A percentile compares a stretch with the other conserved stretches of the same genome.
These are phyloP conservation scores for Napeogenes sylphis DNA, from an alignment of 2,888 invertebrate species.

Conservation along the genomic window DNA sequence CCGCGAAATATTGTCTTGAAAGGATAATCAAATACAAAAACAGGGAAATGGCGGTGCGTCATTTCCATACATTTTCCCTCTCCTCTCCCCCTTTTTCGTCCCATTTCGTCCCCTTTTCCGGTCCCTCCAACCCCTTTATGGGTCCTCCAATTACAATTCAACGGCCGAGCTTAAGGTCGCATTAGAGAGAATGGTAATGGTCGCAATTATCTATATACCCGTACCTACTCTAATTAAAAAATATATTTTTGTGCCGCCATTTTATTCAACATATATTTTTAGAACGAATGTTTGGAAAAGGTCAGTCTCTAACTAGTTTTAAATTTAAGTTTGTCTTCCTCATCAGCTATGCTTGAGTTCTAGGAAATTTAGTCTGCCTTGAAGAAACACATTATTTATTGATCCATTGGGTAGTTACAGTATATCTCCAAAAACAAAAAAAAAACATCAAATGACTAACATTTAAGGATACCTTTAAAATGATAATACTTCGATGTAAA, in stretches of 20 bases:
- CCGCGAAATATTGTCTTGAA: conserved; percentile 78
- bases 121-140: conserved; percentile 69
- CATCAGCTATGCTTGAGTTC: too few relatives aligned
- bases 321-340: too few relatives aligned
- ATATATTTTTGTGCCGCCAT: conserved; percentile 3
- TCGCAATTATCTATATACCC: conserved; percentile 43
- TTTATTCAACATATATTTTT: conserved; percentile 1
- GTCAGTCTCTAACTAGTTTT: too few relatives aligned
- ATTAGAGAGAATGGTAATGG: conserved; percentile 51
- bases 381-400: too few relatives aligned
- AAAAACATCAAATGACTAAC: too few relatives aligned
- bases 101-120: conserved; percentile 59
- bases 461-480: too few relatives aligned
- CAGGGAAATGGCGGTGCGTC: conserved; percentile 76
- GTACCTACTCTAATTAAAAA: conserved; percentile 25
- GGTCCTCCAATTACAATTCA: conserved; percentile 73
- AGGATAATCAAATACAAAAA: conserved; percentile 79
- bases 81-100: conserved; percentile 54
- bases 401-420: too few relatives aligned
- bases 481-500: too few relatives aligned
- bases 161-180: conserved; percentile 71
- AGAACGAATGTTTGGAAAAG: neutral
- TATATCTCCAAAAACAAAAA: too few relatives aligned
- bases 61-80: conserved; percentile 72
- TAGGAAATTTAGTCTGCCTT: too few relatives aligned